These are phyloP conservation scores for Micrasema longulum DNA, from an alignment of 1,140 invertebrate species.

Conservation along the genomic window DNA sequence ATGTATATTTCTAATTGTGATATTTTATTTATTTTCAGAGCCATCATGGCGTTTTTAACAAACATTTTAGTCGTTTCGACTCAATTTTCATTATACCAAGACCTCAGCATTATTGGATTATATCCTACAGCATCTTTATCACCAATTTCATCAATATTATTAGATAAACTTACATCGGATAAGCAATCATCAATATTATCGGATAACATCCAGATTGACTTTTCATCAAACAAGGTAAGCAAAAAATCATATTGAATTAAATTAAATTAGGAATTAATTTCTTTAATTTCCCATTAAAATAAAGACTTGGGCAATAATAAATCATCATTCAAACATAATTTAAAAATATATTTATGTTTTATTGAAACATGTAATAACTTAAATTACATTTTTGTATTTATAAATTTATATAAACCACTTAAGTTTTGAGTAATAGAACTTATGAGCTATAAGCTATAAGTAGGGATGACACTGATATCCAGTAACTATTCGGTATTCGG, in stretches of 20 bases:
- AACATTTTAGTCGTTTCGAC: constrained; percentile 44
- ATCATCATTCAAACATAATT: too few species aligned
- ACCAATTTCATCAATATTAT: constrained; percentile 17
- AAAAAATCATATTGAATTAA: neutral
- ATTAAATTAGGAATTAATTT: too few species aligned
- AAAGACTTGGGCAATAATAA: too few species aligned
- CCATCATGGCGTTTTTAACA: constrained; percentile 53
- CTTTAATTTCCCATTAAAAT: too few species aligned
- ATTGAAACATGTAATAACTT: too few species aligned
- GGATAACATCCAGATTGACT: neutral
- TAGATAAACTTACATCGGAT: constrained; percentile 1
- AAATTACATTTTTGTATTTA: too few species aligned
- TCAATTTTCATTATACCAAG: constrained; percentile 46
- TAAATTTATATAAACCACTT: too few species aligned
- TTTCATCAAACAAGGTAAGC: constrained; percentile 39
- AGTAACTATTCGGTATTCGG: too few species aligned
- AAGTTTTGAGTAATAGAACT: too few species aligned
- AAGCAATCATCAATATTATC: neutral
- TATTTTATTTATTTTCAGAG: constrained; percentile 40
- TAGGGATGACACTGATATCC: too few species aligned
- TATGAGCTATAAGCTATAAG: too few species aligned
- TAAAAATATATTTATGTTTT: too few species aligned
- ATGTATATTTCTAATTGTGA: constrained; percentile 1
- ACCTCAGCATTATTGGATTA: constrained; percentile 41
- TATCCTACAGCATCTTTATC: constrained; percentile 1